Evolutionary conservation across 2,888 invertebrate species (phyloP).

Genomic region (Danaus chrysippus): DNA sequence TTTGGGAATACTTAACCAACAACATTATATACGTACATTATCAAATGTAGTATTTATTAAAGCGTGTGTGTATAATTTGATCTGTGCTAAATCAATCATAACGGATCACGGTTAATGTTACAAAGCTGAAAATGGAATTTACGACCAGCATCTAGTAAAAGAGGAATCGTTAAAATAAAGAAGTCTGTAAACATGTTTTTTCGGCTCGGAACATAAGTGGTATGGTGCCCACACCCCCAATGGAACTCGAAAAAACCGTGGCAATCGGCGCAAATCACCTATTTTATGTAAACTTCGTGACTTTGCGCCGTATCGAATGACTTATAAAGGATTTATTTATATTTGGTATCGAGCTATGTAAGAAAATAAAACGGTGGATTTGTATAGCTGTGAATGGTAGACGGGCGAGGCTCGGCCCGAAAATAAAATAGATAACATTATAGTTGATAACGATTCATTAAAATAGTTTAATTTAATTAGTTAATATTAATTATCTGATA

Average conservation of each 20-base stretch:
- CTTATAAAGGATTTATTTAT: constrained; percentile 76
- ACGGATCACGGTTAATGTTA: constrained; percentile 48
- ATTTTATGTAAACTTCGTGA: constrained; percentile 79
- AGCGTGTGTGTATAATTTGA: constrained; percentile 30
- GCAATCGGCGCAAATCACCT: constrained; percentile 73
- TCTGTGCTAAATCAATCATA: constrained; percentile 51
- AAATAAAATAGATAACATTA: constrained; percentile 52
- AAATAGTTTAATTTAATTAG: too few species aligned
- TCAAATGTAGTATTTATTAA: neutral
- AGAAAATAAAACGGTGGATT: constrained; percentile 41
- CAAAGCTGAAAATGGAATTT: constrained; percentile 60
- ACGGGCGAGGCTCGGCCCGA: constrained; percentile 50
- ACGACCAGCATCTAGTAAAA: constrained; percentile 49
- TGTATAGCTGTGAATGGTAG: constrained; percentile 52
- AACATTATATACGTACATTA: too few species aligned
- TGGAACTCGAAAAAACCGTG: constrained; percentile 56
- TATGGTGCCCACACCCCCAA: constrained; percentile 46
- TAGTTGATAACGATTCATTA: constrained; percentile 12
- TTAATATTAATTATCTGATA: too few species aligned
- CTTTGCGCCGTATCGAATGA: constrained; percentile 75
- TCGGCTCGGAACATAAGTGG: constrained; percentile 52
- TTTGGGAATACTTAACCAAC: too few species aligned
- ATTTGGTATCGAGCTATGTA: constrained; percentile 48
- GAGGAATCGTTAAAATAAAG: constrained; percentile 52
- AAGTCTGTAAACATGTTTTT: constrained; percentile 72